Conservation (phyloP, 2,888 invertebrate genomes). For the Exephanes ischioxanthus region DNA sequence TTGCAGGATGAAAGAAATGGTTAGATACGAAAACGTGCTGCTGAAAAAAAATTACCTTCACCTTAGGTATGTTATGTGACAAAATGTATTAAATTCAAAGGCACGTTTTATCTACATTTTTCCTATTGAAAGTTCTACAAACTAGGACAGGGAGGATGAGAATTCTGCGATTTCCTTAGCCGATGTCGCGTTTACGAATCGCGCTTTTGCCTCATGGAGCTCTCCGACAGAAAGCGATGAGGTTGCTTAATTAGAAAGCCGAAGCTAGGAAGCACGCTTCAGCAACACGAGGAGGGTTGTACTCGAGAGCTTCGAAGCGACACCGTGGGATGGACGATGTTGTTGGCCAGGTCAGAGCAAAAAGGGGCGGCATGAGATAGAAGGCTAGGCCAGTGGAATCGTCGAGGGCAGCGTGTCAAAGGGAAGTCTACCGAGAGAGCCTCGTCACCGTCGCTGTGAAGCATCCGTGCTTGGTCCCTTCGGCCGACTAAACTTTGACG, state of each 20-base stretch:
- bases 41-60: not conserved
- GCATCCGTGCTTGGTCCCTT: slow-evolving; percentile 29
- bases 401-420: slow-evolving; percentile 57
- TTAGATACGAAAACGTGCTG: not conserved
- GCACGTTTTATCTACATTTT: not conserved
- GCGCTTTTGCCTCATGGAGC: slow-evolving; percentile 12
- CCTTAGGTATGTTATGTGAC: not conserved
- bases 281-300: slow-evolving; percentile 33
- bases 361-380: slow-evolving; percentile 29
- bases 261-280: slow-evolving; percentile 30
- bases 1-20: too few relatives aligned
- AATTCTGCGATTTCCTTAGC: not conserved
- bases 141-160: not conserved
- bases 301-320: slow-evolving; percentile 8
- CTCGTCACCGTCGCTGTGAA: slow-evolving; percentile 23
- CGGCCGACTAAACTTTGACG: slow-evolving; percentile 56
- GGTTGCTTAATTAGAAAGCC: slow-evolving; percentile 71
- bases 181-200: not conserved
- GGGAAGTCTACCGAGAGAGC: slow-evolving; percentile 39
- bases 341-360: slow-evolving; percentile 43
- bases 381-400: slow-evolving; percentile 41
- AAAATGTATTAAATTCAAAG: not conserved
- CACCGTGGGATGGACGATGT: slow-evolving; percentile 16
- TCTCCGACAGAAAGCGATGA: slow-evolving; percentile 67
- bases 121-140: not conserved